These are phyloP conservation scores for Lophochroa leadbeateri DNA, from an alignment of 2,113 vertebrate genomes.

Conservation along the genomic window DNA sequence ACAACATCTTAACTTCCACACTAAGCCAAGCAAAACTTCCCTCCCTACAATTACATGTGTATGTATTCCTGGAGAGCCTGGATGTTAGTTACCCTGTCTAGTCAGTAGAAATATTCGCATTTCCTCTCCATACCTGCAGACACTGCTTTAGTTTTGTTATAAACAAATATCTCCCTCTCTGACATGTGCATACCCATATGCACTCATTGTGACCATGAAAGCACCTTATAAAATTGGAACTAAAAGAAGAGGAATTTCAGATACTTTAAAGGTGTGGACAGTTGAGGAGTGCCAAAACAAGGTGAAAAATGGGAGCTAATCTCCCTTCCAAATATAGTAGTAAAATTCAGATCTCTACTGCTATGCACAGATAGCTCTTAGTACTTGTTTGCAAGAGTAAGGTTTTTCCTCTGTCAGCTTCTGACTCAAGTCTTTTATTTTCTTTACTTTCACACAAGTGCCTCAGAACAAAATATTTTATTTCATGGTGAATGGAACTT, in stretches of 20 bases:
- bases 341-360: neutral
- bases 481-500: conserved; percentile 29
- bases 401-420: conserved; percentile 2
- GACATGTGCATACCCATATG: neutral
- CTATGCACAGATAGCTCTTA: neutral
- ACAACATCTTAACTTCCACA: neutral
- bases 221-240: neutral
- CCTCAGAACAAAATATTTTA: conserved; percentile 52
- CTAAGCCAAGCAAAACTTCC: neutral
- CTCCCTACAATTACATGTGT: neutral
- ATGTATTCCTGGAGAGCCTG: neutral
- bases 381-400: neutral
- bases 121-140: neutral
- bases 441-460: conserved; percentile 1
- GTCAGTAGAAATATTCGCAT: neutral
- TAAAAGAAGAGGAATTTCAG: neutral
- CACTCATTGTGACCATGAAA: neutral
- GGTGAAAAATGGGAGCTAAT: neutral
- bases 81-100: neutral
- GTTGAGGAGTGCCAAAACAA: neutral
- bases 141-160: neutral
- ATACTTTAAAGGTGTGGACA: neutral
- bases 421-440: conserved; percentile 2
- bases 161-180: neutral
- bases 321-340: neutral